Evolutionary conservation across 2,797 vertebrate genomes (phyloP).

Genomic region (Phoeniculus purpureus): DNA sequence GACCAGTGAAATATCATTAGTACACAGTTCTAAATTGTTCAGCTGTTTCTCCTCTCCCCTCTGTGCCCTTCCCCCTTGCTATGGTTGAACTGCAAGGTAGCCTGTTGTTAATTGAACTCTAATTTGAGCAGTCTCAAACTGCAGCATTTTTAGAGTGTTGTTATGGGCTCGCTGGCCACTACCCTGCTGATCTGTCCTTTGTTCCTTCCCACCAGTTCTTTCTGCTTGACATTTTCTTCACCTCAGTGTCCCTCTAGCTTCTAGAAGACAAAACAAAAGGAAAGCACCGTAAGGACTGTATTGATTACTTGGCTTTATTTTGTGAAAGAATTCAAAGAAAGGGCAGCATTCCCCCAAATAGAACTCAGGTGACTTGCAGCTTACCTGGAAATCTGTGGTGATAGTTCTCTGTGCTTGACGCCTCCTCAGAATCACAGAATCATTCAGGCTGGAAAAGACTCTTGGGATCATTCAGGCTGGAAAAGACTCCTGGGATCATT

Average conservation of each 20-base stretch:
- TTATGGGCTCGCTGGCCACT: neutral
- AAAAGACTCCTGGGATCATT: too few relatives aligned
- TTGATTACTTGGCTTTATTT: slow-evolving; percentile 14
- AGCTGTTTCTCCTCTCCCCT: neutral
- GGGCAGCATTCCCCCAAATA: neutral
- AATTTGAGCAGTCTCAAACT: slow-evolving; percentile 4
- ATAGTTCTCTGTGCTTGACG: neutral
- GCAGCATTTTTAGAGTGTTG: neutral
- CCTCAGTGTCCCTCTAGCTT: slow-evolving; percentile 3
- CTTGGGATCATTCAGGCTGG: too few relatives aligned
- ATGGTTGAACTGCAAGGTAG: slow-evolving; percentile 14
- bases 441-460: too few relatives aligned
- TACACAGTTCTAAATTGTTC: neutral
- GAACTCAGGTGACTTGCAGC: neutral
- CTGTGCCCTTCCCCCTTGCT: neutral
- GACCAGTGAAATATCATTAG: neutral
- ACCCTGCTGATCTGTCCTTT: neutral
- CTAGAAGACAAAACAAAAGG: neutral
- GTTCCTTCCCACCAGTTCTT: slow-evolving; percentile 16
- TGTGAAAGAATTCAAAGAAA: neutral
- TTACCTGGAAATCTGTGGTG: neutral
- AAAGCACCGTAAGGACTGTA: neutral
- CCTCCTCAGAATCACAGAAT: neutral
- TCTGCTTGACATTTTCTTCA: slow-evolving; percentile 24
- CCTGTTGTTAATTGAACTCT: slow-evolving; percentile 29